Evolutionary conservation across 2,797 vertebrate species (phyloP).

Genomic region (Tapera naevia): DNA sequence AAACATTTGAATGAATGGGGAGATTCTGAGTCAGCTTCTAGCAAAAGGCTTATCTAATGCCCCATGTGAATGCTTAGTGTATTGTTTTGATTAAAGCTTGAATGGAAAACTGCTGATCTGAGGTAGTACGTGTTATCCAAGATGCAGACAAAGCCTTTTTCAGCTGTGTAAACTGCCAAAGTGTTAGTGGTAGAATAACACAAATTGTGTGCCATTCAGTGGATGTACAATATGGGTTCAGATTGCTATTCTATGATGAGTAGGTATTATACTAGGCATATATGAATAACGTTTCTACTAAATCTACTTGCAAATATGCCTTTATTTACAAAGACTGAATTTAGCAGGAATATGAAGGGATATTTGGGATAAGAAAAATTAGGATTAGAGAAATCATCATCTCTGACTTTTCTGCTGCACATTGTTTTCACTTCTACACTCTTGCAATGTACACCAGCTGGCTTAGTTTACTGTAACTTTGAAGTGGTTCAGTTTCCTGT

Average conservation of each 20-base stretch:
- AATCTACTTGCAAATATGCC: neutral
- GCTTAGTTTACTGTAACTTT: neutral
- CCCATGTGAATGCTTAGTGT: slow-evolving; percentile 6
- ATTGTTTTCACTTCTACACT: neutral
- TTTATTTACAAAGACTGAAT: neutral
- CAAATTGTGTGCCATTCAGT: neutral
- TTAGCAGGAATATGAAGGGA: neutral
- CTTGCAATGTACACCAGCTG: neutral
- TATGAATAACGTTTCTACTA: neutral
- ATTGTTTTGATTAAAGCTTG: slow-evolving; percentile 45
- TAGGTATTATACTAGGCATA: neutral
- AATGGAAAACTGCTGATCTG: slow-evolving; percentile 49
- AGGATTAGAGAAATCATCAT: neutral
- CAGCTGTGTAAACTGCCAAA: neutral
- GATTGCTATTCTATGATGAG: neutral
- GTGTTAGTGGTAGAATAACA: neutral
- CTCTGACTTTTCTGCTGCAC: neutral
- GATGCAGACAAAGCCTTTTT: slow-evolving; percentile 15
- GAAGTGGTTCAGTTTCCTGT: neutral
- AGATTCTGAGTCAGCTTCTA: slow-evolving; percentile 34
- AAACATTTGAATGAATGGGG: slow-evolving; percentile 5
- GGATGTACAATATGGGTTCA: neutral
- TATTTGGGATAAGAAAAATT: neutral
- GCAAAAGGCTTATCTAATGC: slow-evolving; percentile 26
- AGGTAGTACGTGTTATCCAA: neutral